phyloP scores from a whole-genome alignment of 2,113 vertebrate genomes.

The Nestor notabilis region DNA sequence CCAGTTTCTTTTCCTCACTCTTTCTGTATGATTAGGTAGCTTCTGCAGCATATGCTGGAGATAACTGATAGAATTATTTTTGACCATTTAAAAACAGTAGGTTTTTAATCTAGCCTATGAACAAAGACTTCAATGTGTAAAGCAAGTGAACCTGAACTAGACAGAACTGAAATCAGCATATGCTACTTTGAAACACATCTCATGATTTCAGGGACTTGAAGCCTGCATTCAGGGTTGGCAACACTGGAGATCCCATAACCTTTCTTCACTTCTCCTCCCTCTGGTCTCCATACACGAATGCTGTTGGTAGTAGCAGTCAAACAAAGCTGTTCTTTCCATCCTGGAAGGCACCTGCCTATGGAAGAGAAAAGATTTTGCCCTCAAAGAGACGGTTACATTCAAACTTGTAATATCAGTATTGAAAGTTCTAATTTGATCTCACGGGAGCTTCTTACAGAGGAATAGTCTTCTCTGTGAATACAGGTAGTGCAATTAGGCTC shows the following conservation, averaged over 20 bases:
- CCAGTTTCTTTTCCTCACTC: neutral
- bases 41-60: neutral
- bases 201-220: neutral
- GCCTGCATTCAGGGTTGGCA: neutral
- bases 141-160: neutral
- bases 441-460: neutral
- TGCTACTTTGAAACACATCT: neutral
- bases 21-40: neutral
- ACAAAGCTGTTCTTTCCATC: neutral
- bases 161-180: neutral
- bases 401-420: neutral
- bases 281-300: neutral
- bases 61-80: neutral
- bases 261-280: neutral
- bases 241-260: neutral
- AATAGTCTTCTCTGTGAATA: neutral
- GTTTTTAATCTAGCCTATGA: neutral
- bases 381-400: neutral
- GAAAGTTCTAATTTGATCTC: neutral
- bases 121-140: neutral
- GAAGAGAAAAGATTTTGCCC: neutral
- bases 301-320: neutral
- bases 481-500: neutral
- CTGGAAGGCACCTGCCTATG: neutral
- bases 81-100: neutral